Percentiles rank a stretch among this genome's conserved stretches.
Evolutionary conservation across 2,888 invertebrate species (phyloP).

Genomic region (Nipponacmea schrenckii): DNA sequence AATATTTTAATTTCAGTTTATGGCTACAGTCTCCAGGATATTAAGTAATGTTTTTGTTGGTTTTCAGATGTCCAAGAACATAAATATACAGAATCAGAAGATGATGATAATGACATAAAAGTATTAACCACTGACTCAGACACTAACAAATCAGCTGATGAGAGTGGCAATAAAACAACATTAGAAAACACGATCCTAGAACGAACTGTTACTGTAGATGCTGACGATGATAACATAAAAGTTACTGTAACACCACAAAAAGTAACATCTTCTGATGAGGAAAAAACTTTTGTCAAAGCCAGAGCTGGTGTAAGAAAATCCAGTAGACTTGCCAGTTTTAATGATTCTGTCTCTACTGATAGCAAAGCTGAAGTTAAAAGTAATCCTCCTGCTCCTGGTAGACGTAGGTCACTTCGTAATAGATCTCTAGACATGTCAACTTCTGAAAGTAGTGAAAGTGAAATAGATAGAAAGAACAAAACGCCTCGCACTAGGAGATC

Average conservation of each 20-base stretch:
- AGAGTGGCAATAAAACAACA: neutral
- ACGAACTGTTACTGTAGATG: neutral
- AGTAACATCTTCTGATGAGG: neutral
- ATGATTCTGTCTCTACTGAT: neutral
- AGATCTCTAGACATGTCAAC: neutral
- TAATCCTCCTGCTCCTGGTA: too few species aligned
- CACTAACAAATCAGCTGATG: neutral
- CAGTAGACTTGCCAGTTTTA: conserved; percentile 1
- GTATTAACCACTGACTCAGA: too few species aligned
- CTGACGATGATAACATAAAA: neutral
- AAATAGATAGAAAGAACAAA: neutral
- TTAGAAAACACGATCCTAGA: neutral
- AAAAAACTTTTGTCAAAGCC: neutral
- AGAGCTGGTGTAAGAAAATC: conserved; percentile 5
- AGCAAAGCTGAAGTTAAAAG: neutral
- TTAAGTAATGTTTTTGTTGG: too few species aligned
- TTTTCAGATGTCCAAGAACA: too few species aligned
- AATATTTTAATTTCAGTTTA: too few species aligned
- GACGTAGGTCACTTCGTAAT: neutral
- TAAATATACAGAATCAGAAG: too few species aligned
- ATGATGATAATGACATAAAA: too few species aligned
- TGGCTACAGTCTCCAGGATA: too few species aligned
- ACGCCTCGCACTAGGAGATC: conserved; percentile 9
- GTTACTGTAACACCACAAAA: neutral
- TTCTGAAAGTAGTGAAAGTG: conserved; percentile 9